A percentile compares a stretch with the other conserved stretches of the same genome.
Evolutionary conservation across 2,888 invertebrate genomes (phyloP).

Genomic region (Drosophila lutescens): DNA sequence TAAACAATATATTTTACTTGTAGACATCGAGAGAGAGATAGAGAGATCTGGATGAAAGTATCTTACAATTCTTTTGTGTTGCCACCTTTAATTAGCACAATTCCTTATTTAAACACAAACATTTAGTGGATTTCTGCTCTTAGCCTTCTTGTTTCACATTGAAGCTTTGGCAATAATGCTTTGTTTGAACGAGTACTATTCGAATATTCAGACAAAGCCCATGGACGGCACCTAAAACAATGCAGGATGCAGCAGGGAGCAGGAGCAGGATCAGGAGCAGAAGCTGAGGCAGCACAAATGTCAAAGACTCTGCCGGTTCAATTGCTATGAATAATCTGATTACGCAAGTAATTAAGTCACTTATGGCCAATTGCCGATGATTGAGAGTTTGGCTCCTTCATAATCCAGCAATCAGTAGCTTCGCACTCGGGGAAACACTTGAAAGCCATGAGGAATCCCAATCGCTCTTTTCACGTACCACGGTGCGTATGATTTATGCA

Average conservation of each 20-base stretch:
- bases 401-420: conserved; percentile 38
- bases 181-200: conserved; percentile 47
- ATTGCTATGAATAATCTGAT: conserved; percentile 27
- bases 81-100: conserved; percentile 18
- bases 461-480: conserved; percentile 30
- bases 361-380: conserved; percentile 26
- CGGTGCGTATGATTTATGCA: conserved; percentile 70
- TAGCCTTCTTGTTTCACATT: conserved; percentile 40
- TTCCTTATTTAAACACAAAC: conserved; percentile 21
- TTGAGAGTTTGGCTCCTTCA: conserved; percentile 6
- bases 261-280: neutral
- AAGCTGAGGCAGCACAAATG: too few species aligned
- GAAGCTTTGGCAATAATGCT: conserved; percentile 59
- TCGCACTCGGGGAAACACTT: conserved; percentile 29
- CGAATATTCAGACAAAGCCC: conserved; percentile 80
- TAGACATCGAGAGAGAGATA: conserved; percentile 28
- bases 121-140: conserved; percentile 15
- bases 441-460: neutral
- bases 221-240: conserved; percentile 83
- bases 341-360: conserved; percentile 34
- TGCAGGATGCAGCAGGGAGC: conserved; percentile 46
- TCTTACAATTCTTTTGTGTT: conserved; percentile 31
- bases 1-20: conserved; percentile 12
- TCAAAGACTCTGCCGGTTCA: neutral
- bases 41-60: conserved; percentile 27